Evolutionary conservation across 2,113 vertebrate genomes (phyloP).

Genomic region (Oreamnos americanus): DNA sequence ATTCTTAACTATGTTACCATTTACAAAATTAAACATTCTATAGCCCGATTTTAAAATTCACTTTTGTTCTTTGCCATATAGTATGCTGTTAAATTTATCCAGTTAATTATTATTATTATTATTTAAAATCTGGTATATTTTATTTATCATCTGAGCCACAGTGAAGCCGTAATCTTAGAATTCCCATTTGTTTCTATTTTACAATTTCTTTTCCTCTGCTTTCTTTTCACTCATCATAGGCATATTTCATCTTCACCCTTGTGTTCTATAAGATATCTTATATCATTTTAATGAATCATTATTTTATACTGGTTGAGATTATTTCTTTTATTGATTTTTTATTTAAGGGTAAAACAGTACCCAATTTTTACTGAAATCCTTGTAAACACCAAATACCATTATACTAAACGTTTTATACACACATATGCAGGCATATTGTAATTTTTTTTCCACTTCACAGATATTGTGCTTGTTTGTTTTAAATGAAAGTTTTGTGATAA

Average conservation of each 20-base stretch:
- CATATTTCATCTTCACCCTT: background rate
- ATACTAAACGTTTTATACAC: background rate
- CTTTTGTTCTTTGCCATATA: background rate
- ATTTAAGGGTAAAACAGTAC: background rate
- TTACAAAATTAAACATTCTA: background rate
- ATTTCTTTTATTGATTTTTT: background rate
- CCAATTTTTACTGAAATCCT: background rate
- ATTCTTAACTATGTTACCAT: background rate
- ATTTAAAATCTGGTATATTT: background rate
- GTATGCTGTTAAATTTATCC: background rate
- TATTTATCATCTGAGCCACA: background rate
- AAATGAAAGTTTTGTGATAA: background rate
- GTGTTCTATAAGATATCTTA: background rate
- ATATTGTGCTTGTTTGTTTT: background rate
- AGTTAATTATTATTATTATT: background rate
- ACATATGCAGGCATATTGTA: background rate
- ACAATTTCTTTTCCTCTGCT: background rate
- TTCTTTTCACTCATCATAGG: background rate
- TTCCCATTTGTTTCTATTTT: background rate
- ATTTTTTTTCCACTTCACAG: background rate
- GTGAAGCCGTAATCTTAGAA: background rate
- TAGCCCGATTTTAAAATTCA: background rate
- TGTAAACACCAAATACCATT: background rate
- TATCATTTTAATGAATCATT: background rate
- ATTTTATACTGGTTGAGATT: background rate